Base-by-base conservation (phyloP, 2,888 invertebrate genomes). In the Minunthozetes semirufus region DNA sequence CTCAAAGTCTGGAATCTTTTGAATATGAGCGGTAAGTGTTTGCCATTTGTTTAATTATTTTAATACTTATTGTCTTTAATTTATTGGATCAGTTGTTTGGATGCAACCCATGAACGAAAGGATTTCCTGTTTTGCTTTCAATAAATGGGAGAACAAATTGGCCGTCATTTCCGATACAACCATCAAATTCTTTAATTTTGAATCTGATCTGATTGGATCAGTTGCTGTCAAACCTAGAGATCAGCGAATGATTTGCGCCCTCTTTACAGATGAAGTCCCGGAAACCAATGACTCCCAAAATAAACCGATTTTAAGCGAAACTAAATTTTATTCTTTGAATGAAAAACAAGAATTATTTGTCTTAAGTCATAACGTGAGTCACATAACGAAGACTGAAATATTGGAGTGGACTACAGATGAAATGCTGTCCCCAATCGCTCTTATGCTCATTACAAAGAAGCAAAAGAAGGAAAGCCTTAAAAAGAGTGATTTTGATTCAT, bases 321-420 rank as follows among this genome's bases (percentile, higher is more conserved):
- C 42, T 1, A 33, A 46, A 8, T 73, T 68, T 56, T 29, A 73
- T 0, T 76, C 27, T 33, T 13, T 76, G 17, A 75, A 76, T 38
- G 48, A 72, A 19, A 22, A 9, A n/a, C 74, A 75, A 27, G 71
- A 76, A 42, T 48, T 76, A 17, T 74, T 76, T 42, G 48, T 33
- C 15, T 22, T 74, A 5, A 33, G 19, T 15, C 9, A 46, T 46
- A 38, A 19, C 3, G 74, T 75, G 0, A 5, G 25, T n/a, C 29
- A 29, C n/a, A 56, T 59, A 6, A 15, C 25, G 1, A 22, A 25
- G 9, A 29, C 56, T n/a, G 6, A 42, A 56, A 27, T 72, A 42
- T 38, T 71, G 48, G 27, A 27, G n/a, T 27, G 42, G 33, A 29
- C 9, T 38, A 46, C 56, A 0, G n/a, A 13, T 15, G 63, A 61